Conservation (phyloP, 2,797 vertebrate species). For the Kryptolebias ocellatus region DNA sequence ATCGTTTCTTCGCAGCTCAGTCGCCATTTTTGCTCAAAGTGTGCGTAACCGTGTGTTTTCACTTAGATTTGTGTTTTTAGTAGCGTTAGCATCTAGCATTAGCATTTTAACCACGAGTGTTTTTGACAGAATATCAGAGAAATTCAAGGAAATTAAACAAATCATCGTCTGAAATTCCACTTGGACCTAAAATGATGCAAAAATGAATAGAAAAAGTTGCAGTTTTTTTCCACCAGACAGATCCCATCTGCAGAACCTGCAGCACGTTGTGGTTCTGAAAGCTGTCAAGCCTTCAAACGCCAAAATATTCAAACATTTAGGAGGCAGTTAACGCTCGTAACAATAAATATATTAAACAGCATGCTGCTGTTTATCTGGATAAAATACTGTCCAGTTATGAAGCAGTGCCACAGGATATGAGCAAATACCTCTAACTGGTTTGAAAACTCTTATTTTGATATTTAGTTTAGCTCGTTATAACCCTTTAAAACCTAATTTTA, state of each 20-base stretch:
- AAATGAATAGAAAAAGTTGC: constrained; percentile 2
- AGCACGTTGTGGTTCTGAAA: not conserved
- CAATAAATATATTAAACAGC: no score
- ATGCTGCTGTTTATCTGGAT: no score
- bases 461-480: no score
- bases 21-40: constrained; percentile 23
- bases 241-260: constrained; percentile 3
- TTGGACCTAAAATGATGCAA: constrained; percentile 1
- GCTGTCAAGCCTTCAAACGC: not conserved
- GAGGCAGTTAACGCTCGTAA: no score
- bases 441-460: no score
- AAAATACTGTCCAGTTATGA: no score
- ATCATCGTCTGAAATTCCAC: constrained; percentile 22
- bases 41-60: not conserved
- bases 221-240: constrained; percentile 39
- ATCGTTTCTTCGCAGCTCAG: not conserved
- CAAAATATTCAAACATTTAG: no score
- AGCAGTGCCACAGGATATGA: no score
- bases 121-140: not conserved
- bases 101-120: not conserved
- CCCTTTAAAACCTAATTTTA: no score
- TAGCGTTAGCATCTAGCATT: not conserved
- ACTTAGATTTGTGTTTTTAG: constrained; percentile 7
- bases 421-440: no score
- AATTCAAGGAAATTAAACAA: not conserved